Evolutionary conservation across 2,797 vertebrate species (phyloP), one percentile per base, ranked within the genome.

Genomic region (Odontamblyopus rebecca): DNA sequence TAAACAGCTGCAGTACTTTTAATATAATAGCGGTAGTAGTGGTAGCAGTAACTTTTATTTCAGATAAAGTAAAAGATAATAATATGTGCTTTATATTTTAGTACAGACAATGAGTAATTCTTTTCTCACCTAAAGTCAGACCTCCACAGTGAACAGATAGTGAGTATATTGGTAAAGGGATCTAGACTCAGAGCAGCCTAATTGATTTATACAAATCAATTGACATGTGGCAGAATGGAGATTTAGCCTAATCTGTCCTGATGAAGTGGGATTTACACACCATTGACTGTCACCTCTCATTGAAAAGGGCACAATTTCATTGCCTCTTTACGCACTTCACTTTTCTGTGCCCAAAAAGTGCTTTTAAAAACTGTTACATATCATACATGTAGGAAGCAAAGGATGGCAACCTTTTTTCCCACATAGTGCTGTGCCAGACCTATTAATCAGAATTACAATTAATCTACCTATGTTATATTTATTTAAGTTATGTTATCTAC

Each of bases 191-290:
- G 70, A 82, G 71, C 67, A 69, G 62, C 61, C 67, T 72, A 73
- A 88, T 87, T 86, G 89, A 91, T 91, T 89, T 41, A 68, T 80
- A 75, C 68, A 1, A 85, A 89, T 92, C 90, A 82, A 91, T 91
- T 85, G 85, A 90, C 88, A 86, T 29, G 72, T 77, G 85, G 73
- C 44, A 26, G 75, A 61, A 50, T 70, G 86, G 77, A 80, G 61
- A 75, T 81, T 68, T 64, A 66, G 63, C 81, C 80, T 91, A 90
- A 91, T 91, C 91, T 84, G 77, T 75, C 77, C 82, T 87, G 88
- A 92, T 91, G 79, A 89, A 87, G 88, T 91, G n/a, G 89, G 91
- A 92, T 92, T 91, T 91, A 89, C 85, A 76, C 73, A 35, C 48
- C 66, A 91, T 91, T 41, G 88, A 90, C 70, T n/a, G 73, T 57